Base-by-base conservation (phyloP, 1,140 invertebrate species). In the Glomeris maerens region DNA sequence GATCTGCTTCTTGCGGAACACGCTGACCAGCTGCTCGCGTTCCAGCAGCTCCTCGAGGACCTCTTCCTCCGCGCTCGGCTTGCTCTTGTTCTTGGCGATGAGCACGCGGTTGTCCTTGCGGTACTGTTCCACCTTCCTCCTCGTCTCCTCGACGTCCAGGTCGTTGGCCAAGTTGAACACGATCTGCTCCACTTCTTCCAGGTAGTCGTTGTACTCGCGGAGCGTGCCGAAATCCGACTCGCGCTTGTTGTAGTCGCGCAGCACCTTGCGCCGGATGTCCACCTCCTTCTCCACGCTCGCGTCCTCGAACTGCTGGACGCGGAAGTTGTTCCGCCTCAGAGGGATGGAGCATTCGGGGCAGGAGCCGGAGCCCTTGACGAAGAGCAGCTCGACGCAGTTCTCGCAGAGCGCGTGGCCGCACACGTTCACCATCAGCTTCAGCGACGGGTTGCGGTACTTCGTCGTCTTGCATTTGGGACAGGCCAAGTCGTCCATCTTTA, bases 381-480 rank as follows among this genome's bases (percentile, higher is more conserved):
- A 98, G 21, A 96, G 67, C 47, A 93, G 72, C 68, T 96, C 91
- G 13, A 98, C 90, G 73, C 93, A 97, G 65, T 79, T 93, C 66
- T 97, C 93, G 71, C 95, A 99, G 55, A 98, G 71, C 17, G 88
- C 83, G 72, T 98, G 95, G 3, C 94, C 95, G 71, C 95, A 99
- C 44, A 93, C 79, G 68, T 98, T 99, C 46, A 98, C 93, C 84
- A 97, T 84, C 69, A 99, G 76, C 67, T 95, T 94, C 28, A 98
- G 68, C 0, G 84, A 90, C 25, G 93, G 93, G 74, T 98, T 98
- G 69, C 91, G 78, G 65, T 96, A 98, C 73, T 97, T 97, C 41
- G 89, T 95, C 25, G 93, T 96, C 75, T 96, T 95, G 71, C 95
- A 98, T 66, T 89, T 76, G 54, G 94, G 94, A 72, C 95, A 99